Conservation (phyloP, 1,140 invertebrate species). For the Stegodyphus dumicola region DNA sequence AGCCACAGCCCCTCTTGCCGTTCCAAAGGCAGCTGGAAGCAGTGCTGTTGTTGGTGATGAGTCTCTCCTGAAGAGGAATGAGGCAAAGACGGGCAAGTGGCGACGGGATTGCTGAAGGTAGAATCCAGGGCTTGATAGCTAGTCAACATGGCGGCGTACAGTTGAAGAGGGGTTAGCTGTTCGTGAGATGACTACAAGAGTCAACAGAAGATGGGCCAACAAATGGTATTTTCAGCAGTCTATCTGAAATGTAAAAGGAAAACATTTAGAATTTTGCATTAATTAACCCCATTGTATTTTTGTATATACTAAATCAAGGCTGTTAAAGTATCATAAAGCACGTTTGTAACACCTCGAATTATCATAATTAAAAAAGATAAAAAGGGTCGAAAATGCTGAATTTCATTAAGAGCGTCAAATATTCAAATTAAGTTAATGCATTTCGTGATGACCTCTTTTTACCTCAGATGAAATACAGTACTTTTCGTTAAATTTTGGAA, state of each 20-base stretch:
- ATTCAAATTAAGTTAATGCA: background rate
- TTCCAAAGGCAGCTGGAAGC: slow-evolving; percentile 1
- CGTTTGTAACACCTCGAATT: background rate
- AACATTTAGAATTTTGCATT: background rate
- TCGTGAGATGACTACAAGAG: background rate
- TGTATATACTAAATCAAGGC: background rate
- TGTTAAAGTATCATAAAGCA: background rate
- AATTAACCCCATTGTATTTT: background rate
- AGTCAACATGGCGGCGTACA: slow-evolving; percentile 49
- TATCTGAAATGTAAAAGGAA: background rate
- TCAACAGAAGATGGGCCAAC: slow-evolving; percentile 1
- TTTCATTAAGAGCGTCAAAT: background rate
- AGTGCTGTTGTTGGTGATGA: background rate
- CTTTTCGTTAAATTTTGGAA: no score
- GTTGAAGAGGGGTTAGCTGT: slow-evolving; percentile 24
- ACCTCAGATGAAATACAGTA: no score
- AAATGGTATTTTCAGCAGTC: background rate
- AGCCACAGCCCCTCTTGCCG: background rate
- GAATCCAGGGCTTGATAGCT: slow-evolving; percentile 32
- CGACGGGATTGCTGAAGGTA: slow-evolving; percentile 50
- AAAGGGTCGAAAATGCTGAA: background rate
- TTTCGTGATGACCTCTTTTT: background rate
- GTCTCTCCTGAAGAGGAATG: background rate
- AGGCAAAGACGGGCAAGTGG: background rate
- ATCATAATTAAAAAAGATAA: background rate